Evolutionary conservation across 2,888 invertebrate genomes (phyloP).

Genomic region (Mimumesa dahlbomi): DNA sequence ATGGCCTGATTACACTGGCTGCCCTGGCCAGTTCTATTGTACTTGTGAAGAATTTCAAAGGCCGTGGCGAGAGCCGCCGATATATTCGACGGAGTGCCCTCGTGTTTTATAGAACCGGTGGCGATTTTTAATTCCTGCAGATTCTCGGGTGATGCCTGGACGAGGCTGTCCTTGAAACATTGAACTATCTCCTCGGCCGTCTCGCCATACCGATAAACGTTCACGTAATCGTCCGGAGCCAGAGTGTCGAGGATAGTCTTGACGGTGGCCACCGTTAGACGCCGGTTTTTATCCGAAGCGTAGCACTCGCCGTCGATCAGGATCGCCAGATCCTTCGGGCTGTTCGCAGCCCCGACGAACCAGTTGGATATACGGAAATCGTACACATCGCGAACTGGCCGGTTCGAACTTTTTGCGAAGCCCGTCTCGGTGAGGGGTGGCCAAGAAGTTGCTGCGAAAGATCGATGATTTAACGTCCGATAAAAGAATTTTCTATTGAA

Average conservation of each 20-base stretch:
- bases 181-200: conserved; percentile 90
- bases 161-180: conserved; percentile 94
- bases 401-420: not conserved
- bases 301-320: conserved; percentile 96
- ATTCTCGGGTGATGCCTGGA: conserved; percentile 92
- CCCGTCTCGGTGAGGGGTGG: conserved; percentile 84
- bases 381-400: conserved; percentile 88
- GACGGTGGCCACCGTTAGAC: conserved; percentile 93
- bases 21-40: conserved; percentile 91
- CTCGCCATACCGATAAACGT: conserved; percentile 95
- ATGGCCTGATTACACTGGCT: conserved; percentile 99
- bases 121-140: conserved; percentile 90
- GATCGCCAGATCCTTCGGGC: conserved; percentile 98
- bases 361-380: conserved; percentile 97
- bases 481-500: too few species aligned
- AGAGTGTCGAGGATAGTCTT: conserved; percentile 95
- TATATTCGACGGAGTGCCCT: conserved; percentile 91
- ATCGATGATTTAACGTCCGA: too few species aligned
- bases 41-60: conserved; percentile 94
- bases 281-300: conserved; percentile 88
- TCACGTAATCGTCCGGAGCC: conserved; percentile 98
- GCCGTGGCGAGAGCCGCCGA: conserved; percentile 95
- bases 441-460: conserved; percentile 88
- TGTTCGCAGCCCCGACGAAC: conserved; percentile 98
- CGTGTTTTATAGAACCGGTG: conserved; percentile 87